Evolutionary conservation across 2,888 invertebrate species (phyloP), one percentile per base, ranked within the genome.

Genomic region (Nezara viridula): DNA sequence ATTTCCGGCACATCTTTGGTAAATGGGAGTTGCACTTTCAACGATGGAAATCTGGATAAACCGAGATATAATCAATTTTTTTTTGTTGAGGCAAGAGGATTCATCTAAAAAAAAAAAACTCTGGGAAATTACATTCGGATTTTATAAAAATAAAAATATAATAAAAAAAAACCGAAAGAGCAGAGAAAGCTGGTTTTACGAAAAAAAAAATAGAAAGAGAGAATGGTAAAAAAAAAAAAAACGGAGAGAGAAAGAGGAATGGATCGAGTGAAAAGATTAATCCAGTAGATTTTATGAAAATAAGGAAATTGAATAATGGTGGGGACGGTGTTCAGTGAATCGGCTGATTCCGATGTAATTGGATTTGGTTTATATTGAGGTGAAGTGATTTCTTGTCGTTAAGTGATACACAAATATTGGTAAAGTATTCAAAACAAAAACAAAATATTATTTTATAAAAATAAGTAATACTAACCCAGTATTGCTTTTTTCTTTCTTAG

Each of bases 281-380:
- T 81, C 81, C 81, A 3, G 44, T n/a, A 81, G 81, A 47, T 81
- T 81, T 81, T 81, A 81, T 81, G 81, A 81, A 81, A 81, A 81
- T 81, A 81, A 81, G 81, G 81, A 44, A 81, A 81, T 81, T 81
- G 44, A 81, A 81, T 81, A 44, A 81, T 47, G 44, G 40, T n/a
- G n/a, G 40, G 44, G 66, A 21, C 32, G 6, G 66, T 81, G 44
- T 81, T 81, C 44, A 40, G 44, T 44, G 24, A 40, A 81, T 81
- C 24, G 81, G n/a, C 19, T 81, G n/a, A 81, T 40, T 44, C 32
- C 24, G 32, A 32, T 19, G 7, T 73, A 73, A 73, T 73, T 73
- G 66, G 66, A 73, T 73, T 73, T 21, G 66, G 32, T 37, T 37
- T 37, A 37, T 37, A 73, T 73, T 73, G 66, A 73, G 32, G 66